Evolutionary conservation across 2,113 vertebrate genomes (phyloP), one percentile per base, ranked within the genome.

Genomic region (Seriola aureovittata): DNA sequence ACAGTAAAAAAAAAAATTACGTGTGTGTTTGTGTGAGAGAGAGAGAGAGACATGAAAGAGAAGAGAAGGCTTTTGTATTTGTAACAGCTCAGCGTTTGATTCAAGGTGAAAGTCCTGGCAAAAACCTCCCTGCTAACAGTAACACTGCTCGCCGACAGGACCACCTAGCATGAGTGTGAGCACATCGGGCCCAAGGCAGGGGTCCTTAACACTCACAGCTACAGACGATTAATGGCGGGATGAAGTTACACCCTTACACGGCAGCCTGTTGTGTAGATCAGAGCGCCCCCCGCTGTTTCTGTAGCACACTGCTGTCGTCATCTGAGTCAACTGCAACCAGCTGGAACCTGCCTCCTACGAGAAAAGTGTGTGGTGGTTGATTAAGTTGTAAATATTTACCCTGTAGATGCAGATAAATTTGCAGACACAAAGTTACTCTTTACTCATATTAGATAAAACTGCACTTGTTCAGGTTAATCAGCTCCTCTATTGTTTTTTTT

Each of bases 221-320:
- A 89, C 67, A 71, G 77, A 88, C 91, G 92, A 95, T 94, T 93
- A 91, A 95, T 92, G 76, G 80, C 81, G 82, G 81, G 73, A 89
- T 84, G 69, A 48, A 88, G 89, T 92, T 92, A 87, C 88, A 78
- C 66, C n/a, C 57, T 42, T 14, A 29, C 66, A 48, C 75, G 23
- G 69, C 55, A 44, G 77, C 80, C 73, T 67, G 79, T 71, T 66
- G 71, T 21, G 78, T 10, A 83, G 83, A 86, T 84, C 79, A 88
- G 84, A 89, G 87, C 70, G 74, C 90, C 91, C 85, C 88, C 82
- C 34, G 17, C 74, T 82, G 87, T 80, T 79, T 34, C 78, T 77
- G 63, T 21, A 52, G 52, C 46, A 46, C 74, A 57, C 21, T 69
- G 63, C 79, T 73, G 77, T 82, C 68, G 57, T 82, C 78, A 75